phyloP scores from a whole-genome alignment of 2,888 invertebrate genomes.

The Flexamia atlantica region DNA sequence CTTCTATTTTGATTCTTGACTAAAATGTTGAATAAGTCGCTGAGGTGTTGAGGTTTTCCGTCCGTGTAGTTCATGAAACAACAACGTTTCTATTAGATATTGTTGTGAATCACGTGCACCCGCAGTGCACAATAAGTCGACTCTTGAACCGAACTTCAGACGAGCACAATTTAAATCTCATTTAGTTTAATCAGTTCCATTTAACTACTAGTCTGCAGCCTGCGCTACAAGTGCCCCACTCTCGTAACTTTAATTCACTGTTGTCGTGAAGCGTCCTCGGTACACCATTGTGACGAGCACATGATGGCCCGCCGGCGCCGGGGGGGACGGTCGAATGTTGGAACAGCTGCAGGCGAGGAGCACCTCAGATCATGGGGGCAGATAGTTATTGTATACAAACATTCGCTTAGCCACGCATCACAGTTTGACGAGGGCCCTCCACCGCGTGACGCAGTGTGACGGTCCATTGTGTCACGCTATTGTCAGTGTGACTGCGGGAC shows the following conservation, averaged over 20 bases:
- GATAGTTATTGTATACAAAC: slow-evolving; percentile 59
- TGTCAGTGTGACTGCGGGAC: slow-evolving; percentile 8
- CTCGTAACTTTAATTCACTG: not conserved
- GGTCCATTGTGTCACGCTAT: slow-evolving; percentile 9
- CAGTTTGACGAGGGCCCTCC: slow-evolving; percentile 46
- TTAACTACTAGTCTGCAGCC: not conserved
- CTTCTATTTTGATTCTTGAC: too few relatives aligned
- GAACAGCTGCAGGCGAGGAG: slow-evolving; percentile 18
- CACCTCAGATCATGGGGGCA: slow-evolving; percentile 43
- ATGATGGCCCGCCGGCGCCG: not conserved
- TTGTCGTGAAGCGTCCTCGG: not conserved
- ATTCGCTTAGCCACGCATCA: slow-evolving; percentile 53
- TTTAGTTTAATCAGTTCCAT: not conserved
- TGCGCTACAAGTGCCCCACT: not conserved
- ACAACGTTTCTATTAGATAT: too few relatives aligned
- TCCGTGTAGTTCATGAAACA: too few relatives aligned
- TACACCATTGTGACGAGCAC: not conserved
- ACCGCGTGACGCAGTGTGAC: slow-evolving; percentile 5
- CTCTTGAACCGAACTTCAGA: not conserved
- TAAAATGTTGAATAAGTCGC: too few relatives aligned
- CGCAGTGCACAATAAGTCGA: too few relatives aligned
- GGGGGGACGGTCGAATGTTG: not conserved
- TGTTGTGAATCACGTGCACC: too few relatives aligned
- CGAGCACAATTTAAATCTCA: not conserved
- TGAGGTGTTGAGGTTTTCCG: too few relatives aligned